Base-by-base conservation (phyloP, 2,113 vertebrate genomes). In the Lophura nycthemera region DNA sequence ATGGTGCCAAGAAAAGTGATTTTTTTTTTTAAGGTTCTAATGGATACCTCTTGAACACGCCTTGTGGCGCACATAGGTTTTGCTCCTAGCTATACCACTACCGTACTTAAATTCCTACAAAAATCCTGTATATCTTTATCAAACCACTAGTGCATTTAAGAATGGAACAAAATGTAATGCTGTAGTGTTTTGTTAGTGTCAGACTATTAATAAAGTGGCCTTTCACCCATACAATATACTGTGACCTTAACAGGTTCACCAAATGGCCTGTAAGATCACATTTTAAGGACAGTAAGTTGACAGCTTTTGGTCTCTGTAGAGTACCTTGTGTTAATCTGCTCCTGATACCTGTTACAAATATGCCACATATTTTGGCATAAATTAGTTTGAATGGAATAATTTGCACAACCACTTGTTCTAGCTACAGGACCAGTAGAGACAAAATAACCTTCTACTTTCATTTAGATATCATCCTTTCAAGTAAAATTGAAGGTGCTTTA, bases 401-500 rank as follows among this genome's bases (percentile, higher is more conserved):
- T 92, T 94, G 57, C 83, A 67, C 78, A 77, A 74, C 70, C 36
- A 48, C 72, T 93, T 87, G n/a, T 75, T 77, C 61, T 63, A 74
- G 71, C 65, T 80, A 91, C 61, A 56, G 73, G 91, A 93, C 63
- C 76, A 78, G 16, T 59, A 61, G 85, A 63, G 73, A 78, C 59
- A 88, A 93, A 95, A 92, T 81, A 92, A 88, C 86, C 57, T 89
- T 96, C 89, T 66, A 45, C 59, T 86, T 95, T 86, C 80, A 95
- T 96, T 95, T 96, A 95, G 95, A 56, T 90, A 86, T 84, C 69
- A 69, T 93, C 73, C 48, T 84, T 88, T 90, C 70, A 84, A 90
- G 61, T 88, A 83, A 95, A 95, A 97, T 93, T 92, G 94, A 93
- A 95, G 90, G 88, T 95, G 91, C 76, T 93, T 95, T 95, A 90